Base-by-base conservation (phyloP, 2,797 vertebrate genomes). In the Ctenosaura bakeri region DNA sequence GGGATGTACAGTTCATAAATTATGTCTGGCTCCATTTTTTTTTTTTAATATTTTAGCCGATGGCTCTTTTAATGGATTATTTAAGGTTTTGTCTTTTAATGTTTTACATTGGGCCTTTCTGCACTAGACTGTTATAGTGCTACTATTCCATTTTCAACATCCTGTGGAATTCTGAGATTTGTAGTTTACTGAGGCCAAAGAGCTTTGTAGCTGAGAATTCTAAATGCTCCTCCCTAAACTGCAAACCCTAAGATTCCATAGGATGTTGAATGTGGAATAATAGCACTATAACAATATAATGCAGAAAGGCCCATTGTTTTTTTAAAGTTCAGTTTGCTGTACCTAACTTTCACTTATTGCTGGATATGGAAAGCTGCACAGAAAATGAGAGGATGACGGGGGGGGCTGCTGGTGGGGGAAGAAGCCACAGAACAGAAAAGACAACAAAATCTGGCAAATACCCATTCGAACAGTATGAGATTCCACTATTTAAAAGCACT, bases 401-500 rank as follows among this genome's bases (percentile, higher is more conserved):
- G 26, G 64, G 8, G 42, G 42, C 42, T 46, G 42, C 42, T 4
- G 42, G 42, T 46, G 42, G 4, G 3, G 9, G 66, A 32, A 32
- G 29, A 2, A 69, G 22, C 29, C 32, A 12, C 82, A 83, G 6
- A 46, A 46, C 29, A 81, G 71, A 22, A 69, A n/a, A 35, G 50
- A 83, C n/a, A 78, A 56, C 7, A 22, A 64, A 54, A 84, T 64
- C 24, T 74, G 85, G 24, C 46, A 66, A 77, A 86, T 62, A 26
- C 16, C 76, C 10, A 86, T 22, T 24, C 32, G 29, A 88, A 56
- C 50, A 71, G 50, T 13, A 22, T 76, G 73, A 78, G 24, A 54
- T 83, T 84, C 59, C 69, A 13, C 78, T 87, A 12, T 90, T 82
- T 80, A 66, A 71, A 87, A 78, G 24, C 24, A 32, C 24, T 64